Percentiles rank a stretch among this genome's conserved stretches.
These are phyloP conservation scores for Timema podura DNA, from an alignment of 2,888 invertebrate genomes.

Conservation along the genomic window DNA sequence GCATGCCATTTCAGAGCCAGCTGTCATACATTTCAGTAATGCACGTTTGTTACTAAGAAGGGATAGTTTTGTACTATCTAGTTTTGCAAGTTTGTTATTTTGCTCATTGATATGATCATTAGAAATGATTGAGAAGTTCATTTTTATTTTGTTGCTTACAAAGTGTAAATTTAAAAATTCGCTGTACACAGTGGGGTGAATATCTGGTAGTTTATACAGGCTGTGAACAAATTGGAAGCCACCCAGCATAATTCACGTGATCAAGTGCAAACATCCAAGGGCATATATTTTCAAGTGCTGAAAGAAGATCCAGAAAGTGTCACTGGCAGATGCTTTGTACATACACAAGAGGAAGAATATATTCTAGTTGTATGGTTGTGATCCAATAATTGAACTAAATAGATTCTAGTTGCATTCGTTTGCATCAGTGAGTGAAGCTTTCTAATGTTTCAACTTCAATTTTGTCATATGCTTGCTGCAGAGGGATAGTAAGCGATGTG, in stretches of 20 bases:
- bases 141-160: background rate
- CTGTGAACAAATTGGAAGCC: background rate
- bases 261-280: background rate
- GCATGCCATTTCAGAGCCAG: no score
- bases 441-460: background rate
- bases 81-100: background rate
- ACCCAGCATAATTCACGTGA: constrained; percentile 1
- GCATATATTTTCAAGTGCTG: constrained; percentile 1
- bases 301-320: background rate
- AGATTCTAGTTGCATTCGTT: background rate
- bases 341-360: background rate
- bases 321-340: background rate
- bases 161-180: background rate
- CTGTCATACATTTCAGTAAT: no score
- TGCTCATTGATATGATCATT: background rate
- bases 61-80: no score
- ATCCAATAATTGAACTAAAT: background rate
- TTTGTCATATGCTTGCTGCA: constrained; percentile 1
- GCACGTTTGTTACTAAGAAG: no score
- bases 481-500: background rate
- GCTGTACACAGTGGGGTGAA: constrained; percentile 3
- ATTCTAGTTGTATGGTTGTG: background rate
- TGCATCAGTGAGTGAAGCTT: constrained; percentile 4
- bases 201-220: background rate
- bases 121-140: background rate